Conservation (phyloP, 1,140 invertebrate genomes). For the Drosophila tsacasi region DNA sequence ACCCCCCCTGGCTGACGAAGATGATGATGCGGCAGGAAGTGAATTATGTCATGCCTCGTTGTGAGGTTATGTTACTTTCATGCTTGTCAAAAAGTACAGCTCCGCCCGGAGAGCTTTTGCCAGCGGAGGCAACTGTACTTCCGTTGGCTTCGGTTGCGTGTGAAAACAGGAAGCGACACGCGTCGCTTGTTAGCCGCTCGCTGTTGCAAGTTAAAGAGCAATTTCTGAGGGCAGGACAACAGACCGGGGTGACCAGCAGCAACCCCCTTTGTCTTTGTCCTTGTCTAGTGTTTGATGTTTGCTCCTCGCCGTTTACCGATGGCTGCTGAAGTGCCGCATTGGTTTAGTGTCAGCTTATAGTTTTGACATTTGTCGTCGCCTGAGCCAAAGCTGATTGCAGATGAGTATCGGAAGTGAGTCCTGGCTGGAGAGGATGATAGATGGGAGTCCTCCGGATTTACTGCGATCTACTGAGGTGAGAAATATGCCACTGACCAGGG, state of each 20-base stretch:
- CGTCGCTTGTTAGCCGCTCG: conserved; percentile 70
- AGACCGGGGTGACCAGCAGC: conserved; percentile 38
- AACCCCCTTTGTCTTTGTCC: conserved; percentile 23
- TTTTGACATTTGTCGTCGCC: conserved; percentile 68
- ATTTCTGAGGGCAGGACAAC: conserved; percentile 28
- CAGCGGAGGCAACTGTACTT: conserved; percentile 59
- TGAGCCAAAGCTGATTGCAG: conserved; percentile 47
- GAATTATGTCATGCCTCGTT: conserved; percentile 74
- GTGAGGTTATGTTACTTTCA: conserved; percentile 76
- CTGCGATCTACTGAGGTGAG: conserved; percentile 53
- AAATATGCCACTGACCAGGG: conserved; percentile 54
- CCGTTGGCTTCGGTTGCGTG: conserved; percentile 44
- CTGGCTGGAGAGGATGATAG: conserved; percentile 35
- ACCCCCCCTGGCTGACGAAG: background rate
- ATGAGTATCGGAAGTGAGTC: conserved; percentile 55
- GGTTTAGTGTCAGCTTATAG: conserved; percentile 82
- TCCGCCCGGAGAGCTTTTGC: conserved; percentile 1
- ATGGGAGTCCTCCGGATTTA: conserved; percentile 18
- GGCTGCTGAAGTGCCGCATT: conserved; percentile 67
- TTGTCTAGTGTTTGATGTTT: conserved; percentile 33
- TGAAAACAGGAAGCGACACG: conserved; percentile 71
- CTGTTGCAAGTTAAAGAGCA: conserved; percentile 73
- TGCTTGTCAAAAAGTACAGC: conserved; percentile 57
- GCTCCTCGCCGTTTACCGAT: conserved; percentile 50
- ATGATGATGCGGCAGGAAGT: conserved; percentile 62